Evolutionary conservation across 2,113 vertebrate species (phyloP).

Genomic region (Ramphastos sulfuratus): DNA sequence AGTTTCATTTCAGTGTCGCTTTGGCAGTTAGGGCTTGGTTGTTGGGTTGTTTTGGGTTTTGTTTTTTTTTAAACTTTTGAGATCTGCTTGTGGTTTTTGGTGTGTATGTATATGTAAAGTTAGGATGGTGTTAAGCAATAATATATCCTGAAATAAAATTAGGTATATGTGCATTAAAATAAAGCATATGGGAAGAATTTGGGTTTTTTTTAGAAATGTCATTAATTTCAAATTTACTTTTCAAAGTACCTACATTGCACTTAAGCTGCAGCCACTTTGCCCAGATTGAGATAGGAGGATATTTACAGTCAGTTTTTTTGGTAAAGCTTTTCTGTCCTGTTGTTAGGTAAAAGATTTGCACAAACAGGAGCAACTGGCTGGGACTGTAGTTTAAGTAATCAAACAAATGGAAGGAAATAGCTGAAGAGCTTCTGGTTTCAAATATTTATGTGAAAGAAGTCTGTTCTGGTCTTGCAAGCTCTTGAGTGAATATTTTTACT

Average conservation of each 20-base stretch:
- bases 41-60: neutral
- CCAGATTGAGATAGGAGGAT: neutral
- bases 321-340: neutral
- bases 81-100: neutral
- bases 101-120: neutral
- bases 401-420: constrained; percentile 7
- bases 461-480: neutral
- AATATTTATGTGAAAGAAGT: neutral
- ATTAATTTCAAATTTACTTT: neutral
- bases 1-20: constrained; percentile 41
- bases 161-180: neutral
- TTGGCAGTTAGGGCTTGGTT: neutral
- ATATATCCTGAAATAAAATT: neutral
- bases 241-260: neutral
- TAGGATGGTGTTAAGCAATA: neutral
- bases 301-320: neutral
- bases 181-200: neutral
- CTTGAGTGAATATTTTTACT: neutral
- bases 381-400: neutral
- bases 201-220: neutral
- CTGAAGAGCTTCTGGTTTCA: neutral
- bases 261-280: neutral
- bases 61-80: neutral
- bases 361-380: neutral
- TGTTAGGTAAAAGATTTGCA: neutral